Percentiles rank a stretch among this genome's conserved stretches.
phyloP scores from a whole-genome alignment of 1,140 invertebrate species.

The Drosophila saltans region DNA sequence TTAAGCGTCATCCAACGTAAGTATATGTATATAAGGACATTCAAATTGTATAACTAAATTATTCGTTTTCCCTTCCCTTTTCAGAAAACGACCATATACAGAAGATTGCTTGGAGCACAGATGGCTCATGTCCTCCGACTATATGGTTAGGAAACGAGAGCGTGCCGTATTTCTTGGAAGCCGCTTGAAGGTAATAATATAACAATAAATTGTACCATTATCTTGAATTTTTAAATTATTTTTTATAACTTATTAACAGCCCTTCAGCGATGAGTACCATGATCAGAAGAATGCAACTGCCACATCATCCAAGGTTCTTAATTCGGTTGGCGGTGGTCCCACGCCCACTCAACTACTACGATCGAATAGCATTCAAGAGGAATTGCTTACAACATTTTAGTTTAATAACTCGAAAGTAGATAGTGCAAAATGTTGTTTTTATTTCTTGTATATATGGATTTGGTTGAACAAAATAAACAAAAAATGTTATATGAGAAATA shows the following conservation, averaged over 20 bases:
- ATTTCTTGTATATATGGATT: slow-evolving; percentile 62
- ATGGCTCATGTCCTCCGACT: slow-evolving; percentile 95
- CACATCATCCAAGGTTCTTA: slow-evolving; percentile 85
- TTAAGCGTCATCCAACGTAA: slow-evolving; percentile 96
- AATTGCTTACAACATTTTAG: slow-evolving; percentile 86
- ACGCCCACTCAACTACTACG: slow-evolving; percentile 86
- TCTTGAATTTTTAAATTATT: too few species aligned
- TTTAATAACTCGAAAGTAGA: slow-evolving; percentile 51
- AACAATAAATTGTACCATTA: neutral
- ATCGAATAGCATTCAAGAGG: slow-evolving; percentile 92
- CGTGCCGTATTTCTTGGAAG: slow-evolving; percentile 93
- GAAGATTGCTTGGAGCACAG: slow-evolving; percentile 98
- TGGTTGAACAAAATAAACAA: slow-evolving; percentile 22
- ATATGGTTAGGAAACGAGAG: slow-evolving; percentile 96
- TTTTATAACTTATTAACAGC: slow-evolving; percentile 81
- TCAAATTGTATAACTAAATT: neutral
- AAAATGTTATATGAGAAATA: slow-evolving; percentile 17
- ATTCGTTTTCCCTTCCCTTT: slow-evolving; percentile 38
- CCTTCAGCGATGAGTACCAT: slow-evolving; percentile 91
- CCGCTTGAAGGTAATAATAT: slow-evolving; percentile 87
- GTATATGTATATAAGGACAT: slow-evolving; percentile 48
- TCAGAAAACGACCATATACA: slow-evolving; percentile 94
- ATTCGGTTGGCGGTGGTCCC: slow-evolving; percentile 82
- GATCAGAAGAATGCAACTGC: slow-evolving; percentile 85
- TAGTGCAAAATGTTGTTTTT: slow-evolving; percentile 56